Conservation (phyloP, 2,113 vertebrate genomes). For the Thunnus thynnus region DNA sequence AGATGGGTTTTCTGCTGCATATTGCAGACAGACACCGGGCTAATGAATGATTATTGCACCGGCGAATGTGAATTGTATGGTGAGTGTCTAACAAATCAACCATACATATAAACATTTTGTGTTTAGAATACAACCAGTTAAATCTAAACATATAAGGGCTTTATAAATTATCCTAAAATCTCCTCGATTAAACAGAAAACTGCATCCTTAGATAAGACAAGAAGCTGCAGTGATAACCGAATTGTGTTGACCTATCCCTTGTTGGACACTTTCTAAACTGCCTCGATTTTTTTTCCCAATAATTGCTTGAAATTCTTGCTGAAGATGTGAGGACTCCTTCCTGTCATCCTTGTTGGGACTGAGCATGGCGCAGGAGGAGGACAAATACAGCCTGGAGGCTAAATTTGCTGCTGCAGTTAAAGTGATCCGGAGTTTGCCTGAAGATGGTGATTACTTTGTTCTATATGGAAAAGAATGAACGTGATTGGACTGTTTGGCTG, state of each 20-base stretch:
- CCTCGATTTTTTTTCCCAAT: not conserved
- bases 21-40: slow-evolving; percentile 51
- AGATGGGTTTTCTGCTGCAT: slow-evolving; percentile 55
- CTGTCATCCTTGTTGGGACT: slow-evolving; percentile 53
- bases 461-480: not conserved
- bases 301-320: slow-evolving; percentile 17
- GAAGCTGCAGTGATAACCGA: slow-evolving; percentile 7
- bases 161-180: not conserved
- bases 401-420: slow-evolving; percentile 93
- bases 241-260: not conserved
- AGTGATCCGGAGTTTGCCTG: slow-evolving; percentile 93
- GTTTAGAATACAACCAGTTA: not conserved
- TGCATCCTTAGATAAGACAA: slow-evolving; percentile 9
- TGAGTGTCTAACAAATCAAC: slow-evolving; percentile 42
- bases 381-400: slow-evolving; percentile 86
- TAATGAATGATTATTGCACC: slow-evolving; percentile 46
- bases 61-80: slow-evolving; percentile 49
- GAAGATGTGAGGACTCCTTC: slow-evolving; percentile 59
- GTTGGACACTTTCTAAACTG: not conserved
- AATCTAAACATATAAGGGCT: not conserved
- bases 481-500: not conserved
- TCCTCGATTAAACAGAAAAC: not conserved
- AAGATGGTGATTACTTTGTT: slow-evolving; percentile 86
- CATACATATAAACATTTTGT: not conserved
- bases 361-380: slow-evolving; percentile 86